Evolutionary conservation across 1,140 invertebrate species (phyloP), one percentile per base, ranked within the genome.

Genomic region (Drosophila nikananu): DNA sequence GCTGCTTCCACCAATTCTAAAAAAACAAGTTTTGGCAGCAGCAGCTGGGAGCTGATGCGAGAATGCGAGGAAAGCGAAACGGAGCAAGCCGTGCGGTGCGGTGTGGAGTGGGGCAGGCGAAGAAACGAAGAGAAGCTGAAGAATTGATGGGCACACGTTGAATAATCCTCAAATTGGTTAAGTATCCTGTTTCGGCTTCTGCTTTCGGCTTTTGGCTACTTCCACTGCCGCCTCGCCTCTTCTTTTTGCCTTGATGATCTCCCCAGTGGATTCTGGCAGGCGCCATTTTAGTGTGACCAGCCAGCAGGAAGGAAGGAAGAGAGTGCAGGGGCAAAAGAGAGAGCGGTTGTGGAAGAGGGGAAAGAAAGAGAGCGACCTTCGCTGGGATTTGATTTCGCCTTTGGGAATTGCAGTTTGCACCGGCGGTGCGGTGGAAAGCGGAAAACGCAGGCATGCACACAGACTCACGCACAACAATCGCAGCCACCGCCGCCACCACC

Each of bases 241-340:
- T 39, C 41, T 57, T 23, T 32, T 58, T 44, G 30, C 23, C 25
- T 27, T 23, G 37, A 39, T 58, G 60, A 82, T 82, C 72, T n/a
- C 68, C 62, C 68, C 63, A 61, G 51, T 75, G 49, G 54, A 65
- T 80, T 70, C 41, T 86, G 82, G 86, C 74, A 86, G 49, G 64
- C 83, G 82, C 82, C 82, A 82, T 86, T 86, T 86, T 80, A 59
- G 80, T 75, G 67, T 74, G 79, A 61, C 73, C 71, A 68, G 54
- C 35, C 35, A 57, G 54, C 54, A 57, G 54, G 30, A 8, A 21
- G 51, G 27, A 3, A 46, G 21, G 3, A n/a, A 51, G 52, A 23
- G 54, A 57, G 32, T 57, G 54, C 54, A 17, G 54, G 7, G 32
- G 21, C 21, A 39, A n/a, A 30, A 37, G 19, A 21, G 52, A 54